phyloP scores from a whole-genome alignment of 2,797 vertebrate species.

The Nannoperca australis region DNA sequence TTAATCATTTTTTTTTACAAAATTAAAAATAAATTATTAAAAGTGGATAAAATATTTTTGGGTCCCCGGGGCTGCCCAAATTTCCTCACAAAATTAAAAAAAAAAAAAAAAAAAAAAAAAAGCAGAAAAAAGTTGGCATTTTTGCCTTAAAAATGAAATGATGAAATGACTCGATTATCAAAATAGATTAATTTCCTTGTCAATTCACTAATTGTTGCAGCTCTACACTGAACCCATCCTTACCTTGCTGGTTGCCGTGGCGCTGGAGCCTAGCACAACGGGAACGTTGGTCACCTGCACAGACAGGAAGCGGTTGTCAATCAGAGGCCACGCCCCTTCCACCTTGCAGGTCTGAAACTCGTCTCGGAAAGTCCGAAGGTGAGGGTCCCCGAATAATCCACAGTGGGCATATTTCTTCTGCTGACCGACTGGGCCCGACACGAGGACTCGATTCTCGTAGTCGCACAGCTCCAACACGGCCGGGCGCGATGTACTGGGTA shows the following conservation, averaged over 20 bases:
- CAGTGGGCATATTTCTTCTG: conserved; percentile 88
- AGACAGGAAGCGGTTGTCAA: conserved; percentile 88
- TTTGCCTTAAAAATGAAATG: not conserved
- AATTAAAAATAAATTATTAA: too few species aligned
- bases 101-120: too few species aligned
- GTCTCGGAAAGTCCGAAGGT: conserved; percentile 88
- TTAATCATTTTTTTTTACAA: too few species aligned
- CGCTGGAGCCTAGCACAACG: conserved; percentile 87
- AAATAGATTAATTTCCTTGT: not conserved
- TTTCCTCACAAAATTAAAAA: too few species aligned
- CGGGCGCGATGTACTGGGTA: conserved; percentile 77
- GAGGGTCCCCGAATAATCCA: conserved; percentile 90
- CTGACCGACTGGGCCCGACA: conserved; percentile 64
- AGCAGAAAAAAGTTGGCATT: not conserved
- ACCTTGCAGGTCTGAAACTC: conserved; percentile 91
- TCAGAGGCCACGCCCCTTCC: conserved; percentile 90
- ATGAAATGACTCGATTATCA: rapidly evolving
- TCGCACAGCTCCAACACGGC: conserved; percentile 83
- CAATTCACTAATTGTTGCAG: not conserved
- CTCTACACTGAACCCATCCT: not conserved
- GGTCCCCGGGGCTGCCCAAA: too few species aligned
- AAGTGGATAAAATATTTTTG: too few species aligned
- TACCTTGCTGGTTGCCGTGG: conserved; percentile 90
- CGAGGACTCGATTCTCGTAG: conserved; percentile 82
- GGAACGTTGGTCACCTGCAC: conserved; percentile 91